Base-by-base conservation (phyloP, 2,888 invertebrate genomes). In the Euzophera pinguis region DNA sequence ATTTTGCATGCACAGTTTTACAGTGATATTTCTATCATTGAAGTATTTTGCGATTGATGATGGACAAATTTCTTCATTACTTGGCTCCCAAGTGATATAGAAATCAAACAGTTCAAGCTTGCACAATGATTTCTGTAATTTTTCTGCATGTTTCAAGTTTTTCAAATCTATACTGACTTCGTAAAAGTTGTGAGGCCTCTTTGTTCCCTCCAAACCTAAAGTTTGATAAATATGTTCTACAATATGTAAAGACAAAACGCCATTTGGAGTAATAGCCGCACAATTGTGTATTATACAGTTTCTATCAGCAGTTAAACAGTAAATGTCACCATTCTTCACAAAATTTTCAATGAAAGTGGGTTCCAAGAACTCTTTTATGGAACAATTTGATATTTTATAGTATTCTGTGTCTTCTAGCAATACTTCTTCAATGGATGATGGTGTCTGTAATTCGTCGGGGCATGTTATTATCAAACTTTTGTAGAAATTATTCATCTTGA, bases 31-130 rank as follows among this genome's bases (percentile, higher is more conserved):
- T 61, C 64, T 73, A 10, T 84, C 80, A 62, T 65, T 62, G 50
- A 90, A 87, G 62, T 87, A 89, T 59, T 84, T 88, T 8, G 88
- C 90, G 55, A 90, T 65, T 1, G 88, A 84, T 1, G 89, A 90
- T 12, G 88, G 89, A 50, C 89, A 88, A 1, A 88, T 60, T 47
- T 75, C 63, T 47, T 79, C 77, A 43, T 71, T 59, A 45, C 66
- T 62, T 1, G 90, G 84, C 50, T 81, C 78, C 90, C 90, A 90
- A 14, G 58, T 58, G 37, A 90, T 47, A 43, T 69, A 58, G 47
- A 85, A 82, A 58, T 87, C 70, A 32, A 83, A 81, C 3, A 42
- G 37, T 49, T 79, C 78, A 4, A 89, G 53, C 62, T 80, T 86
- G 6, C 53, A 61, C 22, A 51, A 22, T 13, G 43, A 35, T 13